Base-by-base conservation (phyloP, 2,888 invertebrate genomes). In the Luffia ferchaultella region DNA sequence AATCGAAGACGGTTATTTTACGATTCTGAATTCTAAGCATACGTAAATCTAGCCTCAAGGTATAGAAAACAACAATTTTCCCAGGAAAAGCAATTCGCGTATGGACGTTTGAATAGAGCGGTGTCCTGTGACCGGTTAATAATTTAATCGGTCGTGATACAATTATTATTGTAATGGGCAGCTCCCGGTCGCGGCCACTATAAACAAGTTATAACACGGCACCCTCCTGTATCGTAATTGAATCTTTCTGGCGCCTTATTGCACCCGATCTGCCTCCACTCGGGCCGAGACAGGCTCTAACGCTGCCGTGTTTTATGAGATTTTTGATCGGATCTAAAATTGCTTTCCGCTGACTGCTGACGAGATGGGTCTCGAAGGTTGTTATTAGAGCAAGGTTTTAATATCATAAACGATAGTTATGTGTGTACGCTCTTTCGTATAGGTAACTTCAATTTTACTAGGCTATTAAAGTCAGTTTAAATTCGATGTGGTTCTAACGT, bases 71-170 rank as follows among this genome's bases (percentile, higher is more conserved):
- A 30, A 3, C 30, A 30, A 30, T 30, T 30, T 30, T 30, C 30
- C 30, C 30, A 7, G 12, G 30, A 30, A 30, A 30, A 30, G 30
- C 30, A 7, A 30, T 30, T 12, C 30, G 30, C 30, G 12, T 30
- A 30, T 12, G 30, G 30, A 49, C 49, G 49, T 49, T 43, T 73
- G 72, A 74, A 73, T 74, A 62, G 70, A 64, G 63, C 58, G 62
- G 60, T 50, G 58, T 62, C 60, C 61, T 40, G 20, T 42, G 20
- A 20, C 43, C 63, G 58, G 61, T 64, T 67, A 70, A 76, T 78
- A 77, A 77, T 76, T 78, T 76, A 77, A 76, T 75, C 65, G 72
- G 62, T 76, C 72, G 72, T 74, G 73, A 69, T 73, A 73, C 73
- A 74, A 77, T 78, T 77, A 78, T 76, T 73, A 76, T 71, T 73